These are phyloP conservation scores for Eulemur albifrons DNA, from an alignment of 2,797 vertebrate genomes.

Conservation along the genomic window DNA sequence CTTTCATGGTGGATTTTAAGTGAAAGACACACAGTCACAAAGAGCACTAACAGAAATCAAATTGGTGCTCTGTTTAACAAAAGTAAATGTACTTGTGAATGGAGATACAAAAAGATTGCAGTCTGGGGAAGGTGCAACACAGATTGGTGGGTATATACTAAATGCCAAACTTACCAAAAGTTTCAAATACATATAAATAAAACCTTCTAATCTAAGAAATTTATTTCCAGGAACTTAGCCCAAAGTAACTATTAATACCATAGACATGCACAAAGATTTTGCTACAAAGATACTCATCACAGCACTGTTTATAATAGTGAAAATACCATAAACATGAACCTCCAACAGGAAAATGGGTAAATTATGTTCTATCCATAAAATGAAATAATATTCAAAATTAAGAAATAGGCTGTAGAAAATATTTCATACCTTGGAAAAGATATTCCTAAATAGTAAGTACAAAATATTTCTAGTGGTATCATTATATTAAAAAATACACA, in stretches of 20 bases:
- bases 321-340: not conserved
- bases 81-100: not conserved
- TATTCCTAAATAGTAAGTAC: not conserved
- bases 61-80: not conserved
- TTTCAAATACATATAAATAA: not conserved
- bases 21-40: not conserved
- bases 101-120: not conserved
- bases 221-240: not conserved
- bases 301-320: not conserved
- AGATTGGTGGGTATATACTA: not conserved
- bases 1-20: not conserved
- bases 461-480: not conserved
- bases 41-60: not conserved
- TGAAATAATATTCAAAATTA: conserved; percentile 9
- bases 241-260: not conserved
- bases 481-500: not conserved
- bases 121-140: not conserved
- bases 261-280: not conserved
- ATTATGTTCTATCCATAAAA: not conserved
- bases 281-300: not conserved
- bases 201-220: not conserved
- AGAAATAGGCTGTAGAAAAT: not conserved
- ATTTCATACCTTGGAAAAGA: not conserved
- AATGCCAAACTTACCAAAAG: not conserved
- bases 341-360: not conserved